These are phyloP conservation scores for Acanthornis magna DNA, from an alignment of 2,797 vertebrate species.

Conservation along the genomic window DNA sequence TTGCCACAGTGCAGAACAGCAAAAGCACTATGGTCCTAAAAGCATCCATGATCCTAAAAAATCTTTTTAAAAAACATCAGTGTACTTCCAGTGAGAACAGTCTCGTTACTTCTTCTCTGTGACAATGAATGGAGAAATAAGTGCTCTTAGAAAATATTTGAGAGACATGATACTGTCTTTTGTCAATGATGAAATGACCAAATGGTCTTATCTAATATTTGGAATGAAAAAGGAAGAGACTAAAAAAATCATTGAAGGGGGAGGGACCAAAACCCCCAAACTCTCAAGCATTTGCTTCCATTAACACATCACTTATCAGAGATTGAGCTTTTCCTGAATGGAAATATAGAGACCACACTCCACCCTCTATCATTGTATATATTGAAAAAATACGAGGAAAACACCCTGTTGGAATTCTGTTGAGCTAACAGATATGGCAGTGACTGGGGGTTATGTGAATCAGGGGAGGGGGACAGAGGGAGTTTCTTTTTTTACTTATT, in stretches of 20 bases:
- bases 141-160: neutral
- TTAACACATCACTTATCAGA: neutral
- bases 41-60: rapidly evolving
- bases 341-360: neutral
- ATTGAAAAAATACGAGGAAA: neutral
- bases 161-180: rapidly evolving
- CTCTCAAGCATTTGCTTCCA: neutral
- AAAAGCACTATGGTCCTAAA: neutral
- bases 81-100: neutral
- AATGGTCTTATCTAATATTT: neutral
- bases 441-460: neutral
- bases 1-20: neutral
- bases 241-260: neutral
- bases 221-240: neutral
- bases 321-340: neutral
- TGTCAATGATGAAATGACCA: neutral
- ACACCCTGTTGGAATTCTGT: neutral
- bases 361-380: neutral
- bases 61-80: neutral
- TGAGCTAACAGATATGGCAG: neutral
- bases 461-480: rapidly evolving
- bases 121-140: neutral
- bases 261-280: neutral
- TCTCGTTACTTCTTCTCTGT: neutral
- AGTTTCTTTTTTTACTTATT: neutral